Evolutionary conservation across 2,888 invertebrate genomes (phyloP), one percentile per base, ranked within the genome.

Genomic region (Drosophila anceps): DNA sequence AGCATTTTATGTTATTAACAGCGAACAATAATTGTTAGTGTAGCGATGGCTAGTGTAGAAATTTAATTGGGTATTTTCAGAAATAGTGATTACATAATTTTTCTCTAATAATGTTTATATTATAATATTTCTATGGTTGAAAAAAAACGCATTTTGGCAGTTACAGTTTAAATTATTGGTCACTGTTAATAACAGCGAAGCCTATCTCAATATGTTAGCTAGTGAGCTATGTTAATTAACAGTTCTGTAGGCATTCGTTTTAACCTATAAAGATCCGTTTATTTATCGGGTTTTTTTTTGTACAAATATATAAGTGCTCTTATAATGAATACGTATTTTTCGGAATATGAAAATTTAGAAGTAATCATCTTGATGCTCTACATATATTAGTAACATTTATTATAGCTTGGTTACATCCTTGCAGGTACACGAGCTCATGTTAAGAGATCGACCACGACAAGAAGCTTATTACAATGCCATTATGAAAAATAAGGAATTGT

Each of bases 391-490:
- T 8, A 6, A 27, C 6, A 31, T 43, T 58, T 13, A n/a, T 6
- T 29, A 12, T 5, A 10, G 15, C 15, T 15, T 18, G 4, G 13
- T 18, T n/a, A 15, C 5, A 46, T 62, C 29, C 91, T 92, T 7
- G 68, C 84, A 97, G 97, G 94, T 97, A 9, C 97, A 97, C 91
- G 95, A 95, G 90, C 92, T 97, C 62, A 97, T 97, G 97, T 93
- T 97, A 1, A 94, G 95, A 89, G 98, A 98, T 93, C 92, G 93
- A 31, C 94, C 95, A 1, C 94, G 98, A 76, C 97, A 96, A 61
- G 93, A 95, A 79, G 95, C 97, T 2, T 99, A 98, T 90, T 95
- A 94, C 90, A 94, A 96, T 88, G 98, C 98, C 1, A 98, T 99
- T 88, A 92, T 95, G 48, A 93, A 94, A 33, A 96, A 95, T 82